These are phyloP conservation scores for Lynx canadensis DNA, from an alignment of 2,113 vertebrate species.

Conservation along the genomic window DNA sequence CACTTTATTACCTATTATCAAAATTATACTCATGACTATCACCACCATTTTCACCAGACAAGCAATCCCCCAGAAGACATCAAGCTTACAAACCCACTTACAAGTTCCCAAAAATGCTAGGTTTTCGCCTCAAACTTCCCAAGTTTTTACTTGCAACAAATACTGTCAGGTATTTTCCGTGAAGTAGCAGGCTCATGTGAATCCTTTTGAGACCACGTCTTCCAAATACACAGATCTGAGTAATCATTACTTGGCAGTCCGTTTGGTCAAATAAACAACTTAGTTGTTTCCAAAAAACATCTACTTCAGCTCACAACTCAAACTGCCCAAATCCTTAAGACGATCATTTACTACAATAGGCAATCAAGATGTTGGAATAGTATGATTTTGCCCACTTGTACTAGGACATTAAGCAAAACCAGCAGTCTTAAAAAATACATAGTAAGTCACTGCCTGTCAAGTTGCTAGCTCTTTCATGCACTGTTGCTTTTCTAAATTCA, in stretches of 20 bases:
- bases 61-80: background rate
- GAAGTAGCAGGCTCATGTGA: background rate
- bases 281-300: background rate
- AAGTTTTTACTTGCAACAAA: background rate
- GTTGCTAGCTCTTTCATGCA: background rate
- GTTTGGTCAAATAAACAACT: slow-evolving; percentile 34
- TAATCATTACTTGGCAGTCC: background rate
- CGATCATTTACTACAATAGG: background rate
- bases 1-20: background rate
- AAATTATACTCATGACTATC: background rate
- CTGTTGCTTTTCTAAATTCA: background rate
- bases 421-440: background rate
- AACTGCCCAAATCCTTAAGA: background rate
- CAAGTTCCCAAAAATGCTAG: background rate
- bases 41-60: background rate
- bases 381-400: background rate
- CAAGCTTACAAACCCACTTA: background rate
- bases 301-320: background rate
- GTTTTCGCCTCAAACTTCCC: slow-evolving; percentile 31
- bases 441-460: background rate
- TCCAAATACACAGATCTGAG: background rate
- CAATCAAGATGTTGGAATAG: background rate
- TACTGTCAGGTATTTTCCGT: background rate
- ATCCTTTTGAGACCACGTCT: slow-evolving; percentile 33
- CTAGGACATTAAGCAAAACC: background rate